phyloP scores from a whole-genome alignment of 2,113 vertebrate species.

The Tychaedon coryphoeus region DNA sequence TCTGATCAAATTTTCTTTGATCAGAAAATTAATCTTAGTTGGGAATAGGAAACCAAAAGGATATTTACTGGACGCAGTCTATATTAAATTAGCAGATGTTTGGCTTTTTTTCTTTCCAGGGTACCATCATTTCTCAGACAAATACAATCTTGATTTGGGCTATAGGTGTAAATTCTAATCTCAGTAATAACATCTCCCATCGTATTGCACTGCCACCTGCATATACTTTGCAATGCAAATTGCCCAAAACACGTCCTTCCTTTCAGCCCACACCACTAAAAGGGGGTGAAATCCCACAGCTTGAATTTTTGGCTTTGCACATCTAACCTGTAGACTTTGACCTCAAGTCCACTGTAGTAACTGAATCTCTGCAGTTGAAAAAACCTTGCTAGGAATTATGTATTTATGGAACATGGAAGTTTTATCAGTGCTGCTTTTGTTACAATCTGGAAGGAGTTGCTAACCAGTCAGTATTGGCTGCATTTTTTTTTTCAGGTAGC shows the following conservation, averaged over 20 bases:
- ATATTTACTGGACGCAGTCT: neutral
- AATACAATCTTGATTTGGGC: neutral
- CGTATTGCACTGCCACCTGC: neutral
- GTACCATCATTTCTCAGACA: neutral
- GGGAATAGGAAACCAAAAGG: conserved; percentile 9
- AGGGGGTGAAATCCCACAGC: neutral
- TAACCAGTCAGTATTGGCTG: neutral
- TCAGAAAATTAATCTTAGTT: conserved; percentile 44
- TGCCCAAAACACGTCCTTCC: neutral
- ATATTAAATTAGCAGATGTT: conserved; percentile 25
- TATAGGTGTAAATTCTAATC: conserved; percentile 16
- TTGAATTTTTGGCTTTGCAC: neutral
- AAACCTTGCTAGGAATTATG: neutral
- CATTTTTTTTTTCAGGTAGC: neutral
- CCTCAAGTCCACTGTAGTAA: neutral
- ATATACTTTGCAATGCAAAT: conserved; percentile 10
- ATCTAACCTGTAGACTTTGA: neutral
- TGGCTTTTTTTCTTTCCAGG: conserved; percentile 1
- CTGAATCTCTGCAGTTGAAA: neutral
- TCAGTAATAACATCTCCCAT: neutral
- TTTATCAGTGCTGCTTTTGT: neutral
- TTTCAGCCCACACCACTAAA: neutral
- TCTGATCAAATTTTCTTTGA: conserved; percentile 49
- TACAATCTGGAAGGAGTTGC: neutral
- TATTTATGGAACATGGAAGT: neutral